These are phyloP conservation scores for Altica lythri DNA, from an alignment of 2,888 invertebrate species.

Conservation along the genomic window DNA sequence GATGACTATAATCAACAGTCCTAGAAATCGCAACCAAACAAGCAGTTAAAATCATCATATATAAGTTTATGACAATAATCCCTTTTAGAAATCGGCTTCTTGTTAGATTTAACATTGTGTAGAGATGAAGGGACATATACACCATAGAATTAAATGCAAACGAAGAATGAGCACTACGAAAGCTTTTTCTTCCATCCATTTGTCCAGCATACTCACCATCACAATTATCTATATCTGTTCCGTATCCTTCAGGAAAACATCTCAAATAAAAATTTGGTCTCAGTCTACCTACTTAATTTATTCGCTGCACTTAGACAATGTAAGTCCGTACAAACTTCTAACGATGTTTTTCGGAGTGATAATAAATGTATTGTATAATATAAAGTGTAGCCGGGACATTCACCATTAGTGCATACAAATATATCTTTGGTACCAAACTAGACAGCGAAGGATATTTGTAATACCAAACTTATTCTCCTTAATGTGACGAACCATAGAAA, in stretches of 20 bases:
- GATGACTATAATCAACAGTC: slow-evolving; percentile 88
- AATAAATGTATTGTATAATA: slow-evolving; percentile 59
- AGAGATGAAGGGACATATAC: slow-evolving; percentile 71
- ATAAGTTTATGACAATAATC: slow-evolving; percentile 65
- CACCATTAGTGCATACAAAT: slow-evolving; percentile 70
- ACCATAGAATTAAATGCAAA: slow-evolving; percentile 81
- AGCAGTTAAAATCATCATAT: slow-evolving; percentile 70
- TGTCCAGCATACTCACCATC: slow-evolving; percentile 69
- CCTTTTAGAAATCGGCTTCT: slow-evolving; percentile 66
- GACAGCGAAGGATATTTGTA: slow-evolving; percentile 77
- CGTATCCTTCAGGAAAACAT: slow-evolving; percentile 78
- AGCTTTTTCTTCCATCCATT: slow-evolving; percentile 83
- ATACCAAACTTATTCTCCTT: slow-evolving; percentile 77
- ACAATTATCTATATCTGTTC: slow-evolving; percentile 66
- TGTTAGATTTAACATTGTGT: slow-evolving; percentile 71
- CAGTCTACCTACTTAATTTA: slow-evolving; percentile 66
- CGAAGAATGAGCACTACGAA: slow-evolving; percentile 88
- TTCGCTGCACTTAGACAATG: slow-evolving; percentile 46
- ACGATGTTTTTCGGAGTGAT: too few relatives aligned
- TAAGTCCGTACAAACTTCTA: slow-evolving; percentile 60
- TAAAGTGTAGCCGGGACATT: slow-evolving; percentile 66
- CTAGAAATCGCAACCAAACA: slow-evolving; percentile 74
- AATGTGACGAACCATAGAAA: slow-evolving; percentile 65
- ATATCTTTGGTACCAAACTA: slow-evolving; percentile 70
- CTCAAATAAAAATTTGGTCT: slow-evolving; percentile 85